Conservation (phyloP, 2,113 vertebrate species). For the Pionites leucogaster region DNA sequence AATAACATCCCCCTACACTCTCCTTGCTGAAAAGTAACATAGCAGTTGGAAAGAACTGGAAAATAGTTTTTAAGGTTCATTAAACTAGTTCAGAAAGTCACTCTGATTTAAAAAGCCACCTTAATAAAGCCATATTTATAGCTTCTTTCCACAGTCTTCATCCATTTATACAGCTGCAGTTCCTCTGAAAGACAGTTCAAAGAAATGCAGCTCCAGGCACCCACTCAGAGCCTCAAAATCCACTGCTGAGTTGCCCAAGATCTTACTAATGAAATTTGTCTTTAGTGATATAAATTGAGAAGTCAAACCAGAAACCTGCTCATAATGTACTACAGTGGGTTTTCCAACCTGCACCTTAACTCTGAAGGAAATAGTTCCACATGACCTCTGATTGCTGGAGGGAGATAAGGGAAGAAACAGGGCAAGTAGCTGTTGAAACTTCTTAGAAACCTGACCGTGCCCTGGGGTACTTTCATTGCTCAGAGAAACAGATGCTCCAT, state of each 20-base stretch:
- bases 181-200: conserved; percentile 57
- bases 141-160: conserved; percentile 56
- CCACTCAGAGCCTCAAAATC: conserved; percentile 49
- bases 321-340: neutral
- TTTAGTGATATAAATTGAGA: conserved; percentile 22
- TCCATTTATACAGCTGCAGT: conserved; percentile 60
- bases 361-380: neutral
- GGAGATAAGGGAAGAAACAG: neutral
- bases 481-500: neutral
- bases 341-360: neutral
- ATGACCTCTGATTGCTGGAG: neutral
- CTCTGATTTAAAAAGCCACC: conserved; percentile 49
- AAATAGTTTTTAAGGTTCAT: conserved; percentile 44
- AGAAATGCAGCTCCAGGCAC: conserved; percentile 54
- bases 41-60: conserved; percentile 13
- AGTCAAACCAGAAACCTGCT: conserved; percentile 36
- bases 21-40: neutral
- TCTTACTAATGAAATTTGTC: conserved; percentile 48
- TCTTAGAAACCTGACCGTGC: neutral
- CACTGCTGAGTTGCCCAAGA: conserved; percentile 26
- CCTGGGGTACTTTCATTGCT: neutral
- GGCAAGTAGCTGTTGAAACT: conserved; percentile 5
- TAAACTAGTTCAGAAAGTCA: conserved; percentile 59
- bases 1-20: neutral
- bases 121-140: conserved; percentile 60